Evolutionary conservation across 2,113 vertebrate species (phyloP).

Genomic region (Chaenogobius annularis): DNA sequence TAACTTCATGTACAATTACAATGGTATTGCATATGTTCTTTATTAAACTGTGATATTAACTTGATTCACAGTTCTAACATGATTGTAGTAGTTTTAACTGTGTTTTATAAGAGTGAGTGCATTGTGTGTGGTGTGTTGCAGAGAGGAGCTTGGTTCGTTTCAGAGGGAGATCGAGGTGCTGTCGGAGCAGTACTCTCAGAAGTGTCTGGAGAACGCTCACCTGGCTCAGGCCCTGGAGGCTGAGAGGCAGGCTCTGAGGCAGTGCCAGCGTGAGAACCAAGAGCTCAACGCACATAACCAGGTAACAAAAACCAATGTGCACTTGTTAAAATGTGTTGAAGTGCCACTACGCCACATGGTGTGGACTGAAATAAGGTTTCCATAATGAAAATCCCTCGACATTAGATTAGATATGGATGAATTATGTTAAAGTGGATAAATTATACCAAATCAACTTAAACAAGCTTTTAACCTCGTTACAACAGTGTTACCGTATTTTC

Average conservation of each 20-base stretch:
- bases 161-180: slow-evolving; percentile 83
- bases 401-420: too few species aligned
- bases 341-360: too few species aligned
- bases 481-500: too few species aligned
- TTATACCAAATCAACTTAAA: too few species aligned
- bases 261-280: slow-evolving; percentile 85
- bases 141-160: slow-evolving; percentile 82
- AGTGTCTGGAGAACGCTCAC: slow-evolving; percentile 84
- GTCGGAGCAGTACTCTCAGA: slow-evolving; percentile 85
- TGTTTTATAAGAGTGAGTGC: neutral
- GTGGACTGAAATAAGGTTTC: too few species aligned
- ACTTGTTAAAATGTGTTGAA: too few species aligned
- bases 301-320: slow-evolving; percentile 49
- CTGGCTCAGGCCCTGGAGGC: slow-evolving; percentile 83
- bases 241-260: slow-evolving; percentile 81
- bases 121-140: slow-evolving; percentile 43
- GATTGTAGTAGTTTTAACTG: neutral
- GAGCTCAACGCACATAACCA: slow-evolving; percentile 85
- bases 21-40: too few species aligned
- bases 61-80: neutral
- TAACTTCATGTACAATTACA: too few species aligned
- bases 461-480: too few species aligned
- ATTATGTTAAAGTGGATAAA: too few species aligned
- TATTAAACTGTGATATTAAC: too few species aligned
- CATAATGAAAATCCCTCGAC: too few species aligned